Evolutionary conservation across 2,888 invertebrate genomes (phyloP).

Genomic region (Drosophila greeni): DNA sequence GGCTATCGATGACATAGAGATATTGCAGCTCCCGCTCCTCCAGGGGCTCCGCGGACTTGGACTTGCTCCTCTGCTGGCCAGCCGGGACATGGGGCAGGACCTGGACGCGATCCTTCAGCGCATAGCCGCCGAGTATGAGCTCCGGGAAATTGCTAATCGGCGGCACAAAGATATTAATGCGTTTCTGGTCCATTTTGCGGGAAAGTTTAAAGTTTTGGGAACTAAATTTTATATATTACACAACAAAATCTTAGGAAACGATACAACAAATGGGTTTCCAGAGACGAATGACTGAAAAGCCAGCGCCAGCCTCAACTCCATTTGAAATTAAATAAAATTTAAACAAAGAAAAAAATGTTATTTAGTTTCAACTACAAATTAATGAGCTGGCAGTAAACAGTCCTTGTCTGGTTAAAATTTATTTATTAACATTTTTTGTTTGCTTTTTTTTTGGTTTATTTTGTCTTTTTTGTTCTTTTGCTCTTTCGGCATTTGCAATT

Average conservation of each 20-base stretch:
- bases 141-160: conserved; percentile 40
- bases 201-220: background rate
- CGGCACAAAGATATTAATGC: conserved; percentile 48
- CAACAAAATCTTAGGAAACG: background rate
- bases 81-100: conserved; percentile 3
- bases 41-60: conserved; percentile 3
- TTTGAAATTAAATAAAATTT: background rate
- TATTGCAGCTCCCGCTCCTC: conserved; percentile 39
- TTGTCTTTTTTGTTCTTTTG: background rate
- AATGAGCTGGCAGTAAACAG: conserved; percentile 18
- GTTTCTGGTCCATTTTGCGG: conserved; percentile 29
- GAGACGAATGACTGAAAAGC: background rate
- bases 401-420: conserved; percentile 3
- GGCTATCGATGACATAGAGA: conserved; percentile 42
- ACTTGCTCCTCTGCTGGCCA: background rate
- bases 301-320: background rate
- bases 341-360: background rate
- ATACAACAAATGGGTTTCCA: background rate
- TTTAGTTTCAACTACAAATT: conserved; percentile 5
- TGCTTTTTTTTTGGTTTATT: background rate
- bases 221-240: no score
- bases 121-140: conserved; percentile 6
- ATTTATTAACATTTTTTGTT: background rate
- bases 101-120: conserved; percentile 9
- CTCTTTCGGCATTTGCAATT: conserved; percentile 18